phyloP scores from a whole-genome alignment of 2,113 vertebrate genomes.

The Meles meles region DNA sequence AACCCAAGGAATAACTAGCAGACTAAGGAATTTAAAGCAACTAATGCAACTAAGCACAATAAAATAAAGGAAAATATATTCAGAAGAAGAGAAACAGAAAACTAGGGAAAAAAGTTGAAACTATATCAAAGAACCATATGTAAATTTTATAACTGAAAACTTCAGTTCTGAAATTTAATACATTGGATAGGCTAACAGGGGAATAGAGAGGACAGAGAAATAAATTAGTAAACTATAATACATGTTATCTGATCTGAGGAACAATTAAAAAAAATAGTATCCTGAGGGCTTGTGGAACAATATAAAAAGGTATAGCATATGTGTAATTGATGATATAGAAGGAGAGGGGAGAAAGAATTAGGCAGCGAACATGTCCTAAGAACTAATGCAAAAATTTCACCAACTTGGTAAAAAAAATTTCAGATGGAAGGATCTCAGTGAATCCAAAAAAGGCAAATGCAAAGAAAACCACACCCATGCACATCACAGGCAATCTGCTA shows the following conservation, averaged over 20 bases:
- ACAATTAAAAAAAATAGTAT: background rate
- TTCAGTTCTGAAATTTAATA: background rate
- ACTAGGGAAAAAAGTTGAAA: background rate
- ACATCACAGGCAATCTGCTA: background rate
- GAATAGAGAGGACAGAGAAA: background rate
- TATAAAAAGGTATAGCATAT: background rate
- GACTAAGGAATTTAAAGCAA: background rate
- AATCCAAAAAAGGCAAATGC: background rate
- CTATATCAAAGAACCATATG: background rate
- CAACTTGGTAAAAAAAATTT: background rate
- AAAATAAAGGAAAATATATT: background rate
- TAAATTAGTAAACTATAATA: background rate
- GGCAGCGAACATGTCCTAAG: background rate
- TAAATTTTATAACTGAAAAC: background rate
- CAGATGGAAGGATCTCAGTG: background rate
- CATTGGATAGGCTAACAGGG: background rate
- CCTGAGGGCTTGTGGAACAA: background rate
- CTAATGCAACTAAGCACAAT: background rate
- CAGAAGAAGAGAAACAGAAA: background rate
- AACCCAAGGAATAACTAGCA: background rate
- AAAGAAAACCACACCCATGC: background rate
- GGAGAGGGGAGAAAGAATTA: background rate
- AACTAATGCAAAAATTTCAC: background rate
- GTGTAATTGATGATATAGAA: background rate
- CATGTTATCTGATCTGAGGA: background rate